Conservation (phyloP, 2,797 vertebrate species). For the Anguilla pacifica region DNA sequence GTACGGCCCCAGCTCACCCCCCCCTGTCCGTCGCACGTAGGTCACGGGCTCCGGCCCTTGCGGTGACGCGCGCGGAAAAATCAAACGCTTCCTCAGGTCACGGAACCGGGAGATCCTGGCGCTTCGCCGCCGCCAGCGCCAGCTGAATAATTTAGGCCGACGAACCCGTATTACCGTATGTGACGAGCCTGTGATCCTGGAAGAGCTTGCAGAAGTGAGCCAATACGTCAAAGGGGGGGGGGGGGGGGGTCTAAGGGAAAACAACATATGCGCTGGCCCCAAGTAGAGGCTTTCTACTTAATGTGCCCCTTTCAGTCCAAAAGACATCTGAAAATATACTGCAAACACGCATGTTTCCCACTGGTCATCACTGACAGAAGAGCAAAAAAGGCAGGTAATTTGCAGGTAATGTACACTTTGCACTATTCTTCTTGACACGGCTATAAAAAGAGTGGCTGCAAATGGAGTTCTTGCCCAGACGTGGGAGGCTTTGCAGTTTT, state of each 20-base stretch:
- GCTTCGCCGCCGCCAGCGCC: constrained; percentile 13
- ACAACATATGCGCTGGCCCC: background rate
- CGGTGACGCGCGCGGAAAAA: background rate
- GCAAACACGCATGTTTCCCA: background rate
- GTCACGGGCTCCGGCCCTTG: constrained; percentile 1
- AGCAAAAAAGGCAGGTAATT: background rate
- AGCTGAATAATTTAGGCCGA: constrained; percentile 24
- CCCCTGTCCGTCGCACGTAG: background rate
- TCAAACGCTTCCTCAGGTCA: background rate
- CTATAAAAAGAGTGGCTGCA: background rate
- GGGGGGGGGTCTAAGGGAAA: background rate
- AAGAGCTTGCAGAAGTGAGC: constrained; percentile 5
- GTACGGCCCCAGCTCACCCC: background rate
- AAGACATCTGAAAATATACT: background rate
- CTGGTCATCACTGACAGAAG: background rate
- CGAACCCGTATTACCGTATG: constrained; percentile 11
- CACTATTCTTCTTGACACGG: background rate
- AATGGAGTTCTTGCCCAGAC: background rate
- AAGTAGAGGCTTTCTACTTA: background rate
- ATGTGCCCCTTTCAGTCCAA: background rate
- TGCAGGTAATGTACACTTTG: background rate
- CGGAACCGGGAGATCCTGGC: constrained; percentile 20
- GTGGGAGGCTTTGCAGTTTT: background rate
- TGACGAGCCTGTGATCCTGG: background rate
- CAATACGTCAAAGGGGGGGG: background rate